phyloP scores from a whole-genome alignment of 2,888 invertebrate genomes.

The Brachyptera putata region DNA sequence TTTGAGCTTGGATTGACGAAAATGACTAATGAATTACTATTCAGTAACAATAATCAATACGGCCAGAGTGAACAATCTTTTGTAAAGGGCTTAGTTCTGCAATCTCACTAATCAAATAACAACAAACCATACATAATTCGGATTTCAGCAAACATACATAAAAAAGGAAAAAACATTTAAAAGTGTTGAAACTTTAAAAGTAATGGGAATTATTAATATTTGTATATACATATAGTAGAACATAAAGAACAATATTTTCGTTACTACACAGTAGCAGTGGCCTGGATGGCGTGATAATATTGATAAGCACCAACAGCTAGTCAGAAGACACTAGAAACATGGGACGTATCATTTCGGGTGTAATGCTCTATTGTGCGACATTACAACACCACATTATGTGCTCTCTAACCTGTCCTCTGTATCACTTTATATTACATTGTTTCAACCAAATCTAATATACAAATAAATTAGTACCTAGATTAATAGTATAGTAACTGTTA shows the following conservation, averaged over 20 bases:
- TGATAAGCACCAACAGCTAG: slow-evolving; percentile 18
- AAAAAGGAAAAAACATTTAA: too few species aligned
- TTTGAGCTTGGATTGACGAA: too few species aligned
- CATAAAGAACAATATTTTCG: neutral
- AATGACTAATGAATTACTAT: too few species aligned
- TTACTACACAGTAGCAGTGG: slow-evolving; percentile 20
- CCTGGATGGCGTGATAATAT: slow-evolving; percentile 8
- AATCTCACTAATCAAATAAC: too few species aligned
- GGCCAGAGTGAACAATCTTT: too few species aligned
- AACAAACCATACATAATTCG: too few species aligned
- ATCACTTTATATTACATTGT: too few species aligned
- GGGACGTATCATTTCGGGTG: neutral
- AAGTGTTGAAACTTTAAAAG: neutral
- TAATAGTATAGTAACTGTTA: slow-evolving; percentile 12
- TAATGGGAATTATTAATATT: neutral
- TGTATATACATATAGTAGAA: too few species aligned
- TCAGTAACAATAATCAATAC: too few species aligned
- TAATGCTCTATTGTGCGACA: too few species aligned
- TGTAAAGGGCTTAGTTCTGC: too few species aligned
- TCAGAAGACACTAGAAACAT: slow-evolving; percentile 10
- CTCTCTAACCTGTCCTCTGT: neutral
- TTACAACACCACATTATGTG: too few species aligned
- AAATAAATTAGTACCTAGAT: slow-evolving; percentile 7
- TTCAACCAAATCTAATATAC: slow-evolving; percentile 8
- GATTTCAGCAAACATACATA: neutral